Evolutionary conservation across 2,888 invertebrate genomes (phyloP).

Genomic region (Monopis laevigella): DNA sequence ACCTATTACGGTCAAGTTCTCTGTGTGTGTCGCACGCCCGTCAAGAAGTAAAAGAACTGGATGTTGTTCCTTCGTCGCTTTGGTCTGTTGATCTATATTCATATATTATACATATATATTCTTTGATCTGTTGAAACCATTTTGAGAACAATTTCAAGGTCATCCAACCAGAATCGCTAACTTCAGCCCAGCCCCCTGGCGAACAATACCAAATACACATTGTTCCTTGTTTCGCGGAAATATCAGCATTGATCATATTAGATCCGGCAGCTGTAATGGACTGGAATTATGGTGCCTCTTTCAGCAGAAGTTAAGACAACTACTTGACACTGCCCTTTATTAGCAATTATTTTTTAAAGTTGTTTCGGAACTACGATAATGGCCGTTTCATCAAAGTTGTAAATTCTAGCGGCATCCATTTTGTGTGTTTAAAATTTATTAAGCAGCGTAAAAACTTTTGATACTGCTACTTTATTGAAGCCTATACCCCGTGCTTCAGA

Average conservation of each 20-base stretch:
- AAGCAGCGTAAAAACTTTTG: slow-evolving; percentile 20
- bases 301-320: too few relatives aligned
- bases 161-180: background rate
- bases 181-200: background rate
- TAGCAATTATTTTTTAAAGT: too few relatives aligned
- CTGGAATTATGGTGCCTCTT: too few relatives aligned
- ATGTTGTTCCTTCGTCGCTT: background rate
- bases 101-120: too few relatives aligned
- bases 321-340: too few relatives aligned
- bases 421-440: too few relatives aligned
- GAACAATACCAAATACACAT: background rate
- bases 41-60: too few relatives aligned
- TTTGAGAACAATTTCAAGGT: background rate
- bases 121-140: background rate
- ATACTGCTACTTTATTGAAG: slow-evolving; percentile 16
- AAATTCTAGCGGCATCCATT: too few relatives aligned
- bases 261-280: slow-evolving; percentile 23
- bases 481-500: slow-evolving; percentile 20
- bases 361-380: too few relatives aligned
- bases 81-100: background rate
- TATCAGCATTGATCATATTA: slow-evolving; percentile 25
- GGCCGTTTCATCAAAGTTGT: too few relatives aligned
- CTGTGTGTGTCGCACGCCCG: too few relatives aligned
- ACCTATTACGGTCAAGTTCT: too few relatives aligned
- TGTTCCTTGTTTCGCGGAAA: slow-evolving; percentile 22